Conservation (phyloP, 2,888 invertebrate species). For the Rhagium mordax region DNA sequence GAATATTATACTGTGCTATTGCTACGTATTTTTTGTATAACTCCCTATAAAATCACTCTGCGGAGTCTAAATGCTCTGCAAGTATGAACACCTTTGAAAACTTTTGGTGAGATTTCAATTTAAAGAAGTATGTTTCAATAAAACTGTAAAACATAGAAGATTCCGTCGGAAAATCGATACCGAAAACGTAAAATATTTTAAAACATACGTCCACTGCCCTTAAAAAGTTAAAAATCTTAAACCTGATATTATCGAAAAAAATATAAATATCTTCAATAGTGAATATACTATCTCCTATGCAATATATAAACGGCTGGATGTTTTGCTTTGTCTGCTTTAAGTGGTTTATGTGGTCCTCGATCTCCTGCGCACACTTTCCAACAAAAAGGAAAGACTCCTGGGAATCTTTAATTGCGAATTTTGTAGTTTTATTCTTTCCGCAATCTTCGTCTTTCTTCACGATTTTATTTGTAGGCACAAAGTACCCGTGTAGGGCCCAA, state of each 20-base stretch:
- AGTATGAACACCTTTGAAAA: no score
- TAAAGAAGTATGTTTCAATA: background rate
- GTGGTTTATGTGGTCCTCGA: constrained; percentile 21
- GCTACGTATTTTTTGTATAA: no score
- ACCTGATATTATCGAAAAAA: constrained; percentile 27
- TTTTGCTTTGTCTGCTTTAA: constrained; percentile 7
- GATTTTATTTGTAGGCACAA: constrained; percentile 36
- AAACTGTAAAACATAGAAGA: background rate
- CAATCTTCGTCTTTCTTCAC: constrained; percentile 23
- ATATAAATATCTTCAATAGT: constrained; percentile 17
- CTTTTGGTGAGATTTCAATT: no score
- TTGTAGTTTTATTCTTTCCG: constrained; percentile 34
- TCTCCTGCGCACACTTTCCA: background rate
- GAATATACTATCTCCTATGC: constrained; percentile 28
- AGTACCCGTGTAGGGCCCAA: constrained; percentile 40
- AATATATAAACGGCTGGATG: constrained; percentile 35
- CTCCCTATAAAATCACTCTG: no score
- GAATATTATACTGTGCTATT: no score
- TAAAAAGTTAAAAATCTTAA: background rate
- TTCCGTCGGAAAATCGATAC: constrained; percentile 9
- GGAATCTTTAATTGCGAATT: constrained; percentile 40
- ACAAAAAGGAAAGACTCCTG: constrained; percentile 39
- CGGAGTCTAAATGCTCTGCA: no score
- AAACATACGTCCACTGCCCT: constrained; percentile 1
- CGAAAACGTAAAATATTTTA: background rate